Evolutionary conservation across 2,888 invertebrate genomes (phyloP), one percentile per base, ranked within the genome.

Genomic region (Graphium colonna): DNA sequence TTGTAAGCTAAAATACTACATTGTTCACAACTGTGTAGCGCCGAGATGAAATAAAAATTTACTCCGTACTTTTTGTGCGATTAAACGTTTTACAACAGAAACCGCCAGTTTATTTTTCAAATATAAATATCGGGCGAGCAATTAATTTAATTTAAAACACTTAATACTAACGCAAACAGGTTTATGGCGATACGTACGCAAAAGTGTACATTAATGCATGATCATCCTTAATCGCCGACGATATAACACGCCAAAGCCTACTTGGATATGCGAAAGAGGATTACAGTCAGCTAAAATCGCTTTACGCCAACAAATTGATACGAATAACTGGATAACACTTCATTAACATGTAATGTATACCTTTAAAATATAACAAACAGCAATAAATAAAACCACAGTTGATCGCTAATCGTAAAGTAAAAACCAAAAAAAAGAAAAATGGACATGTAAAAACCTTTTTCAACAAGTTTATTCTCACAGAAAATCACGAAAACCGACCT

Each of bases 211-310:
- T 36, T n/a, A 12, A 36, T 12, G 13, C 36, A 36, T 12, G 16
- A 31, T 45, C 17, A 45, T 45, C 16, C 33, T 33, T 15, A 5
- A 28, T 15, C 45, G 45, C 4, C 33, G 33, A 45, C 31, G n/a
- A 17, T 45, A 43, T 28, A 45, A 33, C 17, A n/a, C 9, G 15
- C 8, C 28, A n/a, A 45, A 45, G 45, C 33, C 17, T 45, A 45
- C n/a, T 45, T 45, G 45, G 33, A 45, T 33, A 45, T 17, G 33
- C 28, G 7, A 17, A 45, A 45, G 45, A 33, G 33, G 45, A 13
- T 45, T 45, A 45, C 31, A 33, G 43, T 28, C 15, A 13, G 13
- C n/a, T 4, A n/a, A 33, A n/a, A 17, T 45, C 17, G 10, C 36
- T 12, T 13, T n/a, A 36, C 36, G 36, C 12, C 5, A 36, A 36